Conservation (phyloP, 2,888 invertebrate genomes). For the Blastobasis adustella region DNA sequence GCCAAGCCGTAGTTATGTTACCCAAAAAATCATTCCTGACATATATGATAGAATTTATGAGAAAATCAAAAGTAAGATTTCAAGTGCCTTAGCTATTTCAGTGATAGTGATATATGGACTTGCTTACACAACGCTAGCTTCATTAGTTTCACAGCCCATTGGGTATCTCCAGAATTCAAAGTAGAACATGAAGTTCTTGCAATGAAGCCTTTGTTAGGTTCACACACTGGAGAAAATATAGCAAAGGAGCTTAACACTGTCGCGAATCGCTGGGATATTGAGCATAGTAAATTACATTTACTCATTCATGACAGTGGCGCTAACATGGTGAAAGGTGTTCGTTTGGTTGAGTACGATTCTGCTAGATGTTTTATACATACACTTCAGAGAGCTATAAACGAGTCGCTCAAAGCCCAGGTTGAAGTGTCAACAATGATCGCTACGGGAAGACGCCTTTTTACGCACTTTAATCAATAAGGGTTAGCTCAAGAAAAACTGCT, state of each 20-base stretch:
- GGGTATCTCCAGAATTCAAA: constrained; percentile 18
- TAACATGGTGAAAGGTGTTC: constrained; percentile 9
- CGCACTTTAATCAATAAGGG: constrained; percentile 26
- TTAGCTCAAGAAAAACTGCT: constrained; percentile 8
- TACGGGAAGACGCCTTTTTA: constrained; percentile 24
- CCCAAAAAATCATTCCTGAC: constrained; percentile 15
- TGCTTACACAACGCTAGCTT: constrained; percentile 17
- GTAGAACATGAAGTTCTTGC: constrained; percentile 19
- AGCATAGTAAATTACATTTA: constrained; percentile 3
- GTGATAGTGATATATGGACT: constrained; percentile 25
- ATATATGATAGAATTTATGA: constrained; percentile 17
- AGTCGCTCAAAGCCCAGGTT: constrained; percentile 22
- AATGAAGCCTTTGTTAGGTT: constrained; percentile 19
- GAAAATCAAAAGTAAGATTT: constrained; percentile 18
- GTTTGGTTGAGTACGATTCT: constrained; percentile 7
- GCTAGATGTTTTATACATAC: constrained; percentile 25
- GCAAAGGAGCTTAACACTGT: constrained; percentile 23
- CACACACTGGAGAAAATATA: constrained; percentile 24
- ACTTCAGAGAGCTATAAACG: constrained; percentile 11
- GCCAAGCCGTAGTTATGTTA: constrained; percentile 18
- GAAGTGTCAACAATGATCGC: constrained; percentile 19
- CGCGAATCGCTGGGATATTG: constrained; percentile 25
- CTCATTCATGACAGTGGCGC: constrained; percentile 9
- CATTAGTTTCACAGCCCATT: constrained; percentile 21
- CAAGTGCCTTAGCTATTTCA: constrained; percentile 17